Conservation (phyloP, 1,140 invertebrate species). For the Adoxophyes honmai region DNA sequence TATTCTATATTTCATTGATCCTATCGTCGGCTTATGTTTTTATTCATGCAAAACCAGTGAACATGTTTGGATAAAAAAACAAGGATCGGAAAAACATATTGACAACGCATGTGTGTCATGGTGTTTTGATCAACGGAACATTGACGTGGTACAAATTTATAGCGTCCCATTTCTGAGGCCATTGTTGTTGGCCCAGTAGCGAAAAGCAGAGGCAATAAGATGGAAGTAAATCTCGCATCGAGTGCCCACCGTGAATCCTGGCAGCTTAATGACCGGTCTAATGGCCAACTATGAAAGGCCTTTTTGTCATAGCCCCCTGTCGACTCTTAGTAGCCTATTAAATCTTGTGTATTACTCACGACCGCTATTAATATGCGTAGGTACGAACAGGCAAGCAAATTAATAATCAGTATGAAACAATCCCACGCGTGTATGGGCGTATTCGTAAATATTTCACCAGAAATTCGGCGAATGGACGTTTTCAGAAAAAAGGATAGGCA, state of each 20-base stretch:
- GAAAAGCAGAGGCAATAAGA: not conserved
- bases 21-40: too few species aligned
- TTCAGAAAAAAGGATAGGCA: too few species aligned
- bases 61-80: too few species aligned
- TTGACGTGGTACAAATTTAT: constrained; percentile 1
- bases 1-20: too few species aligned
- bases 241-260: constrained; percentile 36
- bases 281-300: constrained; percentile 37
- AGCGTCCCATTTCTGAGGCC: not conserved
- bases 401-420: too few species aligned
- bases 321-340: constrained; percentile 25
- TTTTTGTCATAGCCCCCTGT: constrained; percentile 36
- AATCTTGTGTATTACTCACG: constrained; percentile 19
- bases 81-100: not conserved
- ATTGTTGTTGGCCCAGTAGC: not conserved
- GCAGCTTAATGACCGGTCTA: constrained; percentile 47
- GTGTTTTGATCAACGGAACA: not conserved
- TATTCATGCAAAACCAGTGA: too few species aligned
- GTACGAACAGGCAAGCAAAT: not conserved
- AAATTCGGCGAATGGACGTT: not conserved
- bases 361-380: constrained; percentile 17
- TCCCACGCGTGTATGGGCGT: not conserved
- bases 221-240: constrained; percentile 18
- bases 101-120: not conserved
- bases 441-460: not conserved